A percentile compares a stretch with the other conserved stretches of the same genome.
Conservation (phyloP, 2,113 vertebrate species). For the Tychaedon coryphoeus region DNA sequence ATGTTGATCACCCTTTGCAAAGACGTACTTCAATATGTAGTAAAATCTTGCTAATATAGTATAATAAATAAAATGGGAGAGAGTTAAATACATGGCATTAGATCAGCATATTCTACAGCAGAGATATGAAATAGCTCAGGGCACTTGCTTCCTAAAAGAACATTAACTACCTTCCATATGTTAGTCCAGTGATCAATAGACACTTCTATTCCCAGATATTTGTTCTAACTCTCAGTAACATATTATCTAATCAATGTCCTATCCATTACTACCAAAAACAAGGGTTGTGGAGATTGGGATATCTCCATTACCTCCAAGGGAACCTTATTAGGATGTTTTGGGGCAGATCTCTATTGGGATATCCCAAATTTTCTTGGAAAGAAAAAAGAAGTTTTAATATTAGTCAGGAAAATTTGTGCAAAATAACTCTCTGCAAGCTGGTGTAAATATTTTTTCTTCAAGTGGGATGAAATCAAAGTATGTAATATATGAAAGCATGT, state of each 20-base stretch:
- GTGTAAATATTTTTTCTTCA: neutral
- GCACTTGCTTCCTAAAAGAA: neutral
- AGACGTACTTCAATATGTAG: neutral
- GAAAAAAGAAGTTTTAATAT: neutral
- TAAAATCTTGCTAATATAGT: slow-evolving; percentile 6
- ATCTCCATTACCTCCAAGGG: neutral
- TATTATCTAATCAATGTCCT: neutral
- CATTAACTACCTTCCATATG: neutral
- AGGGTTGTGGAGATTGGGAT: neutral
- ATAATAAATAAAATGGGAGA: slow-evolving; percentile 38
- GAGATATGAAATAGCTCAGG: neutral
- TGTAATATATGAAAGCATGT: too few relatives aligned
- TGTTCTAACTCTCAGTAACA: neutral
- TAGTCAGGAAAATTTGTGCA: neutral
- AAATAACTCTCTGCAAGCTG: neutral
- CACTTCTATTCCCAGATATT: neutral
- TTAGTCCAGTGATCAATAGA: slow-evolving; percentile 13
- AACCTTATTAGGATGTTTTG: neutral
- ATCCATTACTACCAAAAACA: neutral
- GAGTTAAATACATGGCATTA: neutral
- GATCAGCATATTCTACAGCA: slow-evolving; percentile 5
- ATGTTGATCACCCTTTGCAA: slow-evolving; percentile 4
- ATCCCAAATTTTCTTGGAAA: neutral
- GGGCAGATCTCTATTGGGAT: neutral
- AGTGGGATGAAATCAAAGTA: neutral